Conservation (phyloP, 1,140 invertebrate genomes). For the Drosophila subobscura region DNA sequence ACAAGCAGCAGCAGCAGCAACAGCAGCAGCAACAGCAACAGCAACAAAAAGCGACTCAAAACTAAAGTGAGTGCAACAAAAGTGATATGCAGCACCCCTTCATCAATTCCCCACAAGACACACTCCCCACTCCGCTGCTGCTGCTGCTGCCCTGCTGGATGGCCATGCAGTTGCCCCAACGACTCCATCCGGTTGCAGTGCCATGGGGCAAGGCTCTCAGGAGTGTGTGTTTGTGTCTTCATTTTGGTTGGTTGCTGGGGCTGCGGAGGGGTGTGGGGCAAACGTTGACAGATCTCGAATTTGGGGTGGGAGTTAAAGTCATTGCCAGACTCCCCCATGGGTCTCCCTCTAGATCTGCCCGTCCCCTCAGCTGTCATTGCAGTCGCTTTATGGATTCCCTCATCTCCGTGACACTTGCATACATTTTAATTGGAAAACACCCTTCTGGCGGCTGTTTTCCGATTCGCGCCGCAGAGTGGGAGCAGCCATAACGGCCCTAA, state of each 20-base stretch:
- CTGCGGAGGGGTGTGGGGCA: not conserved
- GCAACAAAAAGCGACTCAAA: constrained; percentile 26
- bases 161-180: constrained; percentile 25
- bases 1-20: constrained; percentile 1
- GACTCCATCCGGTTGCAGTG: too few relatives aligned
- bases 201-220: constrained; percentile 28
- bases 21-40: constrained; percentile 17
- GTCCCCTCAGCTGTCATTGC: too few relatives aligned
- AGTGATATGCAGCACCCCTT: constrained; percentile 31
- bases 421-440: too few relatives aligned
- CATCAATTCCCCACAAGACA: not conserved
- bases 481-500: too few relatives aligned
- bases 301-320: too few relatives aligned
- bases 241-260: not conserved
- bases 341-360: too few relatives aligned
- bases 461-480: too few relatives aligned
- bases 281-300: constrained; percentile 30
- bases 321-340: too few relatives aligned
- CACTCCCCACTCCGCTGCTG: not conserved
- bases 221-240: constrained; percentile 11
- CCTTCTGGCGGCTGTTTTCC: too few relatives aligned
- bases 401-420: too few relatives aligned
- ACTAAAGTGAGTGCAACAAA: constrained; percentile 54
- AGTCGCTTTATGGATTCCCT: too few relatives aligned
- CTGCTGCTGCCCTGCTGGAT: not conserved